Base-by-base conservation (phyloP, 2,888 invertebrate species). In the Xanthorhoe spadicearia region DNA sequence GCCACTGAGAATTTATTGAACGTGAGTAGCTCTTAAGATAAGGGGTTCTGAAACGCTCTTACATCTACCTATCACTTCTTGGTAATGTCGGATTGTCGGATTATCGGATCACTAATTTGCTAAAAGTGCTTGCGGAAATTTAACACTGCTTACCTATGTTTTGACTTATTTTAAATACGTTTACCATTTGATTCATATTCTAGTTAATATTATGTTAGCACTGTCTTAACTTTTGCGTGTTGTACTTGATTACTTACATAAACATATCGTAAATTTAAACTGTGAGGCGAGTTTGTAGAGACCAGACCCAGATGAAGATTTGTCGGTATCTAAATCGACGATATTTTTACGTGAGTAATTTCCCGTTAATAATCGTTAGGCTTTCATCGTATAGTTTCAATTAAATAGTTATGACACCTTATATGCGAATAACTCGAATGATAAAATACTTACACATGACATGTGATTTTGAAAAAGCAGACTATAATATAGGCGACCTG, bases 1-100 rank as follows among this genome's bases (percentile, higher is more conserved):
- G 75, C 76, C 75, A 74, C 74, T 77, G 75, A 76, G 75, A 78
- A 77, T 81, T 80, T 84, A 85, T 85, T 83, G 80, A 80, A 76
- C 82, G 83, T 76, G 77, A 76, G 77, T 77, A 77, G 79, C 81
- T 82, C 80, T 82, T 80, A 80, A 77, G 76, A 71, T 73, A 72
- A 75, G 70, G 71, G 76, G 72, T 79, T 74, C 74, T 65, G 71
- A 69, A 57, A 51, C 32, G 38, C 23, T 50, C 61, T 58, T 61
- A 60, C 50, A 61, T 57, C n/a, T n/a, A 55, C 43, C 48, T 48
- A 43, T 43, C 13, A 43, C 2, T 43, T 43, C 15, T 23, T 50
- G 52, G 19, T 53, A 43, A 32, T 53, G 28, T 53, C 18, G 35
- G 38, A 43, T 13, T 43, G 3, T 38, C 53, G 18, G 35, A 32